Base-by-base conservation (phyloP, 2,888 invertebrate species). In the Nasonia oneida region DNA sequence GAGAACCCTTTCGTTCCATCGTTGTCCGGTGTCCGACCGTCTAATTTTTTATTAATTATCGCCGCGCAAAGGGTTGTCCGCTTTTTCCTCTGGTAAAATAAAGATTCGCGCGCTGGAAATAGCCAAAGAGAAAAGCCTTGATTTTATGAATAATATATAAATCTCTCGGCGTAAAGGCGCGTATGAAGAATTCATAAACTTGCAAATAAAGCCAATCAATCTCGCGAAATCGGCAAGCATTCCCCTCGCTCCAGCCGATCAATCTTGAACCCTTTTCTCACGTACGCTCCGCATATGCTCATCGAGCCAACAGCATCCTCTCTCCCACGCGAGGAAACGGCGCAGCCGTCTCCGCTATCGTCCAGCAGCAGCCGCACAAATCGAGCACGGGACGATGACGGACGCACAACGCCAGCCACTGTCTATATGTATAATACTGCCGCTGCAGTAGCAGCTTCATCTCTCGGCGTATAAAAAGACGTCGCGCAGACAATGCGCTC, bases 401-500 rank as follows among this genome's bases (percentile, higher is more conserved):
- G 33, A 71, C 78, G 29, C 47, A 12, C 47, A 47, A 57, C 73
- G 29, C 57, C 39, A 74, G 42, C 61, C 73, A 57, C 81, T 81
- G 81, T 53, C 50, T 75, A 50, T 14, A 23, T 23, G 23, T 23
- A 6, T 18, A 29, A 29, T 23, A 23, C 29, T 12, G 33, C 47
- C 5, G 53, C n/a, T 3, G 39, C 18, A 53, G 15, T 29, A 15
- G 70, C 14, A 53, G 74, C 74, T 15, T 73, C 61, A 39, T n/a
- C 61, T 74, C n/a, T 39, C 42, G 42, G 42, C 3, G 73, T 61
- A 74, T 50, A 71, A 82, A 76, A 47, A 81, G 33, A 61, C 75
- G 61, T 81, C 64, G 18, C 57, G 29, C 23, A 42, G 73, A 90
- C 90, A 90, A 89, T 89, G 90, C 87, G 78, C 86, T 82, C 89